A percentile compares a stretch with the other conserved stretches of the same genome.
Conservation (phyloP, 1,140 invertebrate species). For the Bombus difficillimus region DNA sequence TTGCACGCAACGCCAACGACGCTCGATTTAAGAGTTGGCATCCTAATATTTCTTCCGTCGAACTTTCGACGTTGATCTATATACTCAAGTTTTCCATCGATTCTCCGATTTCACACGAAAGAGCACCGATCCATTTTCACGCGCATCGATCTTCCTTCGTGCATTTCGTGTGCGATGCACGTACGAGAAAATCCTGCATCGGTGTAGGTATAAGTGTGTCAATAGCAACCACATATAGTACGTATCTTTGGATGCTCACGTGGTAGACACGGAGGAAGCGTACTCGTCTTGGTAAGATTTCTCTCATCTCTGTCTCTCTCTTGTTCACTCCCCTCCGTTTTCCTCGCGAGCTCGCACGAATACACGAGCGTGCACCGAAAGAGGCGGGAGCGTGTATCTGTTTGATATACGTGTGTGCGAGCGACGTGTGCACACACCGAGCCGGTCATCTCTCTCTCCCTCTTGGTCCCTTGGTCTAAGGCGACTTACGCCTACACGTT, state of each 20-base stretch:
- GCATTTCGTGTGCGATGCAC: too few relatives aligned
- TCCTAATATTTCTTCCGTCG: neutral
- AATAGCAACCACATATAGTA: slow-evolving; percentile 67
- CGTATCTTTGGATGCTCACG: slow-evolving; percentile 50
- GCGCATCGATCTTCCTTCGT: neutral
- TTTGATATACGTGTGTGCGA: neutral
- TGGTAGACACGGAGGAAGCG: slow-evolving; percentile 35
- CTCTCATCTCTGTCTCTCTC: slow-evolving; percentile 51
- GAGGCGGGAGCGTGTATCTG: slow-evolving; percentile 22
- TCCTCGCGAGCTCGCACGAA: slow-evolving; percentile 5
- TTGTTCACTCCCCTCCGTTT: slow-evolving; percentile 15
- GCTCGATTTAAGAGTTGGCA: neutral
- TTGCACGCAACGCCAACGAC: neutral
- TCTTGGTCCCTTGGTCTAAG: slow-evolving; percentile 71
- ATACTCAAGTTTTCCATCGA: neutral
- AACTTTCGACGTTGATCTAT: neutral
- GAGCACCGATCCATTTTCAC: neutral
- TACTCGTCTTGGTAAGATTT: slow-evolving; percentile 64
- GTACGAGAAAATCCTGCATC: slow-evolving; percentile 23
- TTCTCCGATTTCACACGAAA: neutral
- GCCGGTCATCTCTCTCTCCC: slow-evolving; percentile 40
- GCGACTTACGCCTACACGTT: slow-evolving; percentile 81
- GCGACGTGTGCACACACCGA: slow-evolving; percentile 23
- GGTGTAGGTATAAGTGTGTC: slow-evolving; percentile 65
- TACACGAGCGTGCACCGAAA: slow-evolving; percentile 33